These are phyloP conservation scores for Rhagonycha fulva DNA, from an alignment of 2,888 invertebrate species.

Conservation along the genomic window DNA sequence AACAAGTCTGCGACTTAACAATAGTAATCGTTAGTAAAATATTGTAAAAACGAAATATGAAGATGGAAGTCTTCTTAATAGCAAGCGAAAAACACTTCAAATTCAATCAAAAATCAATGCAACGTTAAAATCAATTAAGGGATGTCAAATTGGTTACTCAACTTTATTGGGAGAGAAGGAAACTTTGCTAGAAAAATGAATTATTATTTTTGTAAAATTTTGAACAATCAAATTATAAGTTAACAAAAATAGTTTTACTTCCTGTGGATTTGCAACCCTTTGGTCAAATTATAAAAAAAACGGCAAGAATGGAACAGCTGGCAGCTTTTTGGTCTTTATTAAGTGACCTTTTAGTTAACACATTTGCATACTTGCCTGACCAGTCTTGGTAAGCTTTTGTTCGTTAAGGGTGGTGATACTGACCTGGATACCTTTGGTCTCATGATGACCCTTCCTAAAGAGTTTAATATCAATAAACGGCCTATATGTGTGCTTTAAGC, in stretches of 20 bases:
- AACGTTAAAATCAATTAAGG: neutral
- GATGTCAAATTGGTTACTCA: neutral
- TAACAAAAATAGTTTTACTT: neutral
- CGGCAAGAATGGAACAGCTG: constrained; percentile 19
- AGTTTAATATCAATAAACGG: neutral
- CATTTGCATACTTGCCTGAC: constrained; percentile 50
- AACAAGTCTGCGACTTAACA: too few relatives aligned
- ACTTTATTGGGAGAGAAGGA: neutral
- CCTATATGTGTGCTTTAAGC: neutral
- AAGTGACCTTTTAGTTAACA: constrained; percentile 37
- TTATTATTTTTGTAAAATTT: neutral
- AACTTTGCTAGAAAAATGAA: neutral
- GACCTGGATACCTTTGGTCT: constrained; percentile 37
- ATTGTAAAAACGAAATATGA: too few relatives aligned
- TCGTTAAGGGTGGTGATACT: constrained; percentile 35
- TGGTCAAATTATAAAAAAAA: constrained; percentile 23
- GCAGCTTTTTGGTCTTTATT: constrained; percentile 25
- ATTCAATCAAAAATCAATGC: neutral
- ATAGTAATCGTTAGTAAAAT: too few relatives aligned
- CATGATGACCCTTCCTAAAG: constrained; percentile 36
- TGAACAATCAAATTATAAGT: neutral
- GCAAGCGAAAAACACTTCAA: neutral
- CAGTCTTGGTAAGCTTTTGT: constrained; percentile 41
- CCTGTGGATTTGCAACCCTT: constrained; percentile 5
- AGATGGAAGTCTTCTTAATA: neutral